Evolutionary conservation across 2,113 vertebrate genomes (phyloP).

Genomic region (Noturus placidus): DNA sequence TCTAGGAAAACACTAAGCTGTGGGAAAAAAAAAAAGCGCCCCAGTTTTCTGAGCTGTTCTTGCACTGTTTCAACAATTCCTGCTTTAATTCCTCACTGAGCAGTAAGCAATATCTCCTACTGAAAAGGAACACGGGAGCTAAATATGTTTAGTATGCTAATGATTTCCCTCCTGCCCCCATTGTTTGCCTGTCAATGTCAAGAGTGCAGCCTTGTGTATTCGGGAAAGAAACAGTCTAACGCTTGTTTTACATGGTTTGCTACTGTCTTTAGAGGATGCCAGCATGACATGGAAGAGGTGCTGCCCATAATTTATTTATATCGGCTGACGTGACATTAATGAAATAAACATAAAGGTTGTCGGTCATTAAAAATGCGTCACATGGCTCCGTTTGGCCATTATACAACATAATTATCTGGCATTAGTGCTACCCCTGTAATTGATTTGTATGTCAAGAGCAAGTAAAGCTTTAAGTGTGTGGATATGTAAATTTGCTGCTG

Average conservation of each 20-base stretch:
- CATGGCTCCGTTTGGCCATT: not conserved
- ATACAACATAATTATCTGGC: conserved; percentile 3
- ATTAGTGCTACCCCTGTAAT: not conserved
- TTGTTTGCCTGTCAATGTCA: conserved; percentile 24
- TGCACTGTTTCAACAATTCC: not conserved
- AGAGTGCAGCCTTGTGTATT: conserved; percentile 34
- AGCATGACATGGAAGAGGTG: conserved; percentile 38
- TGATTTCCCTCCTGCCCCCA: conserved; percentile 16
- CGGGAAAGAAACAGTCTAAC: conserved; percentile 34
- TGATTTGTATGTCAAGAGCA: not conserved
- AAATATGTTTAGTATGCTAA: conserved; percentile 20
- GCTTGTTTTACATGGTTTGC: conserved; percentile 39
- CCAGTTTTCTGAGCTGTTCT: not conserved
- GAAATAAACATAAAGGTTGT: conserved; percentile 47
- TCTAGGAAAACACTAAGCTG: not conserved
- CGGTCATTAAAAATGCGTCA: conserved; percentile 32
- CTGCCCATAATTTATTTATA: conserved; percentile 39
- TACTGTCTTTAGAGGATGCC: conserved; percentile 36
- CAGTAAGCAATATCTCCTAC: conserved; percentile 14
- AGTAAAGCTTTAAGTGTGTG: not conserved
- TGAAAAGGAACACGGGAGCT: not conserved
- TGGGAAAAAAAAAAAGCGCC: too few species aligned
- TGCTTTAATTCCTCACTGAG: conserved; percentile 10
- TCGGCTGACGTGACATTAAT: conserved; percentile 36
- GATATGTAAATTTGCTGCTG: not conserved